These are phyloP conservation scores for Lobophora halterata DNA, from an alignment of 2,888 invertebrate species.

Conservation along the genomic window DNA sequence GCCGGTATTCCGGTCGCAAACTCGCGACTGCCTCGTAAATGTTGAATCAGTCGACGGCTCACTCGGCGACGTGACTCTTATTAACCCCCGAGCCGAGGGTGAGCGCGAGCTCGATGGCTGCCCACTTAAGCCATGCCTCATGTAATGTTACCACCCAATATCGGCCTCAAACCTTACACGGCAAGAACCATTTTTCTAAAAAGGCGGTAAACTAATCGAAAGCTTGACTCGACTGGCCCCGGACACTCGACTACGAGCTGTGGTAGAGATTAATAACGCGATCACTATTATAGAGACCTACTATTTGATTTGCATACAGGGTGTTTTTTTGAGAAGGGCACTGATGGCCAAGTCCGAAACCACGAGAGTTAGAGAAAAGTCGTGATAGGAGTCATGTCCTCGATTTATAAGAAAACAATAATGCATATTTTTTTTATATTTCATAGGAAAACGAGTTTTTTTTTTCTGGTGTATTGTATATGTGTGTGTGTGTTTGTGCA, in stretches of 20 bases:
- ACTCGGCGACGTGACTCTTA: constrained; percentile 13
- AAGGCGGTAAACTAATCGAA: constrained; percentile 1
- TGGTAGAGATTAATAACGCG: too few species aligned
- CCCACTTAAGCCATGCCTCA: constrained; percentile 5
- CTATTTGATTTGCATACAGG: too few species aligned
- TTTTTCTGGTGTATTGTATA: constrained; percentile 1
- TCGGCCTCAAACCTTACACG: not conserved
- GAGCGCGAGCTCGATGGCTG: constrained; percentile 16
- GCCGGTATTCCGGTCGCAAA: not conserved
- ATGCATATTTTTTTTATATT: too few species aligned
- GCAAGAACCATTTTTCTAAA: not conserved
- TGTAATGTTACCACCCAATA: not conserved
- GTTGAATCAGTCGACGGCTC: constrained; percentile 14
- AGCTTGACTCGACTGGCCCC: too few species aligned
- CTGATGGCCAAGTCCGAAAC: too few species aligned
- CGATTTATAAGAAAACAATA: too few species aligned
- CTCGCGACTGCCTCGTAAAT: constrained; percentile 10
- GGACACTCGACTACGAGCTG: too few species aligned
- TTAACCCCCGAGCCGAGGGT: constrained; percentile 14
- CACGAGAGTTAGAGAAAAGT: too few species aligned
- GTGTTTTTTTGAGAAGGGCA: too few species aligned
- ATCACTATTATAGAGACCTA: too few species aligned
- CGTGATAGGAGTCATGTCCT: too few species aligned
- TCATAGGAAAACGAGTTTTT: too few species aligned
- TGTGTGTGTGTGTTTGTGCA: constrained; percentile 34